phyloP scores from a whole-genome alignment of 2,797 vertebrate species.

The Microctenopoma stevenorrisi region DNA sequence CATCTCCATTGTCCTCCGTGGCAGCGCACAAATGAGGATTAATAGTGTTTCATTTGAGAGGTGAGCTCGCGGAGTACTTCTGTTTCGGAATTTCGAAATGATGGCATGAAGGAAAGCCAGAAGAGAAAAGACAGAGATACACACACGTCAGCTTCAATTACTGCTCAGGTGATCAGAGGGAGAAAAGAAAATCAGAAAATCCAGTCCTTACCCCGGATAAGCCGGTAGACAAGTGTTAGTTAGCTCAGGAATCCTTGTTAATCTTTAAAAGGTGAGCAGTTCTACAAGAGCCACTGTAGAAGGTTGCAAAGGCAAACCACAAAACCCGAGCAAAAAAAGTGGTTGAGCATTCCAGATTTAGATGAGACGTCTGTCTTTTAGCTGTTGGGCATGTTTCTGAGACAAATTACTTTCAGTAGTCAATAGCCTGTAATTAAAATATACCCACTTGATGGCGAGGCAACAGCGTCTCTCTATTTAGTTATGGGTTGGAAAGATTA shows the following conservation, averaged over 20 bases:
- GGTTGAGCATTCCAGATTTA: conserved; percentile 74
- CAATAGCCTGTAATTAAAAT: conserved; percentile 86
- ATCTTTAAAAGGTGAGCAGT: conserved; percentile 69
- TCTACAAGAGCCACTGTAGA: conserved; percentile 60
- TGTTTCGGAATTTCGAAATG: conserved; percentile 30
- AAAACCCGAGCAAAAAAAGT: conserved; percentile 68
- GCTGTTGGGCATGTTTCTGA: conserved; percentile 81
- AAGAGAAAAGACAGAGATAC: conserved; percentile 12
- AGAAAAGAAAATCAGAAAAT: conserved; percentile 23
- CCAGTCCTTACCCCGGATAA: conserved; percentile 40
- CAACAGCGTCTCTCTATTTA: conserved; percentile 72
- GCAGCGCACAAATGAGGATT: conserved; percentile 67
- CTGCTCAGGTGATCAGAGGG: conserved; percentile 33
- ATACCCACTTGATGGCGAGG: conserved; percentile 79
- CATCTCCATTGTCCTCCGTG: conserved; percentile 56
- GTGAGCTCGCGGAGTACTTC: conserved; percentile 46
- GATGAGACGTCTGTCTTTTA: conserved; percentile 79
- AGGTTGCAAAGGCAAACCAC: conserved; percentile 67
- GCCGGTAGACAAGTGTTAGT: conserved; percentile 50
- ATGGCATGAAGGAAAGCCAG: neutral
- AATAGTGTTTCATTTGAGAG: conserved; percentile 63
- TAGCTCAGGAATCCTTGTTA: conserved; percentile 61
- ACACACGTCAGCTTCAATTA: conserved; percentile 20
- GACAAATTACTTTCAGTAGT: conserved; percentile 83
- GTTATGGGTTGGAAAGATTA: conserved; percentile 81